Conservation (phyloP, 1,140 invertebrate species). For the Cephus cinctus region DNA sequence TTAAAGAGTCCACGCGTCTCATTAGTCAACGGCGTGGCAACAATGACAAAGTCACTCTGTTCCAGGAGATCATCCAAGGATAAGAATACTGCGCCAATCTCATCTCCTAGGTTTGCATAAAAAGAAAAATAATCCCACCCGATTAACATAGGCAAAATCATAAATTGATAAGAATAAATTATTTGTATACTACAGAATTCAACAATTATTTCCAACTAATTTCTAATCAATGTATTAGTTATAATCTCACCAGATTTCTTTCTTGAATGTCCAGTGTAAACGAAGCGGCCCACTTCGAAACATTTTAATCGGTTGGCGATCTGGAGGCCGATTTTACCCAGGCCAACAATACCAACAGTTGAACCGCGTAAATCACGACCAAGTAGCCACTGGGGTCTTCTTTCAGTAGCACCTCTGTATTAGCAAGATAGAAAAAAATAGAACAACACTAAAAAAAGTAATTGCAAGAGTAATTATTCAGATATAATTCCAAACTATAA, state of each 20-base stretch:
- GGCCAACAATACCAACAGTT: slow-evolving; percentile 78
- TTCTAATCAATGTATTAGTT: background rate
- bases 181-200: background rate
- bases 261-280: slow-evolving; percentile 68
- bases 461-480: background rate
- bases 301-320: slow-evolving; percentile 67
- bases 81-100: slow-evolving; percentile 68
- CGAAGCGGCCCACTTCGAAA: slow-evolving; percentile 68
- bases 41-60: slow-evolving; percentile 76
- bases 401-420: slow-evolving; percentile 62
- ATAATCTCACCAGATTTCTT: slow-evolving; percentile 63
- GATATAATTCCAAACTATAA: background rate
- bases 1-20: slow-evolving; percentile 76
- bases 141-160: background rate
- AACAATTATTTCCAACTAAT: slow-evolving; percentile 4
- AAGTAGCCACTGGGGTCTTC: slow-evolving; percentile 64
- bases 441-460: background rate
- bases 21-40: slow-evolving; percentile 66
- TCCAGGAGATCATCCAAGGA: slow-evolving; percentile 68
- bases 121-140: no score
- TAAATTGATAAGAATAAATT: slow-evolving; percentile 12
- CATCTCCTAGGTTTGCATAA: slow-evolving; percentile 59
- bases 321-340: slow-evolving; percentile 76
- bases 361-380: slow-evolving; percentile 68
- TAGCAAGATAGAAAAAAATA: slow-evolving; percentile 4